Evolutionary conservation across 2,888 invertebrate species (phyloP), one percentile per base, ranked within the genome.

Genomic region (Panzeria rudis): DNA sequence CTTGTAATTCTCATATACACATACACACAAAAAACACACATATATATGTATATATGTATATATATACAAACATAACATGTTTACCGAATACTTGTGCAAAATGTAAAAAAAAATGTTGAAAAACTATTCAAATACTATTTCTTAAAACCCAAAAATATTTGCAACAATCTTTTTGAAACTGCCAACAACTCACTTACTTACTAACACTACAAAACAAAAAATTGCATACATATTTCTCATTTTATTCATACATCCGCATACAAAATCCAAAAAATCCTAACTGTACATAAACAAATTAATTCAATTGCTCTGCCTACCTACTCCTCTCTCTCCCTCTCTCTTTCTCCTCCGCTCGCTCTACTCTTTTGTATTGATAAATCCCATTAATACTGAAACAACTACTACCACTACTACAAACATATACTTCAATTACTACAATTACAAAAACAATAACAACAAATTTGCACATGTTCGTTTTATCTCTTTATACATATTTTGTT

Each of bases 21-120:
- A 41, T n/a, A 23, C n/a, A 84, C 77, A 56, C 59, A 79, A 59
- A 83, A 59, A 3, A 17, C 56, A 72, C 59, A 73, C n/a, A 66
- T 20, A 54, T 38, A 50, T 17, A 61, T n/a, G 1, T 13, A 17
- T 17, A 50, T 20, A 47, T 20, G 17, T 13, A 35, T 15, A 69
- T 2, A 20, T 25, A 44, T 13, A 32, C 41, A 20, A 32, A 73
- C 32, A 50, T 17, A 20, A 83, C 77, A 78, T 76, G 64, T 54
- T 13, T 66, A 75, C 1, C 66, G 20, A 72, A 62, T 29, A 75
- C 44, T 82, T 69, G 52, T 23, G n/a, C 3, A 75, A 66, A 29
- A 64, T 72, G 17, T 35, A 35, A 35, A 72, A 71, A 29, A 50
- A 62, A 69, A 41, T 25, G 25, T 5, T 0, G 3, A 61, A 68